Evolutionary conservation across 2,797 vertebrate species (phyloP), one percentile per base, ranked within the genome.

Genomic region (Lithobates sylvaticus): DNA sequence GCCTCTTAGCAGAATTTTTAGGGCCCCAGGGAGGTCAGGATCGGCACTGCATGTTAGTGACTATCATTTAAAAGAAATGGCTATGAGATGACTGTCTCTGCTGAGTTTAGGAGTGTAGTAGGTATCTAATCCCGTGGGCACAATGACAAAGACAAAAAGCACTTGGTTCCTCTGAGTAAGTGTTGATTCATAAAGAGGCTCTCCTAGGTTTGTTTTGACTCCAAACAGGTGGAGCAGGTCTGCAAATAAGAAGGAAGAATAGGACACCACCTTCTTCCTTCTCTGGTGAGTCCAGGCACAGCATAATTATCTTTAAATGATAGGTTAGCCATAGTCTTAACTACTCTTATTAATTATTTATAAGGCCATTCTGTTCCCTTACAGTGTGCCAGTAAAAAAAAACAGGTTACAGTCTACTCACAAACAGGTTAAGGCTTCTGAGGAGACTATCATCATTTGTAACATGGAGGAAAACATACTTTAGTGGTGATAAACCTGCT

Each of bases 261-360:
- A 23, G 50, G 32, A 44, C 27, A 70, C 64, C 83, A 82, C 87
- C 87, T 73, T 73, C 26, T 29, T 77, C 26, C 74, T 85, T 58
- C 39, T 27, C 15, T 76, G 64, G 34, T 70, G 29, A 74, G 73
- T 26, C 23, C 72, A 77, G 7, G 16, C 23, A 82, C n/a, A 54
- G 54, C 39, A 69, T 85, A 85, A 88, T 84, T 84, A 72, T 39
- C 44, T 34, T 15, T 64, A 76, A 88, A 85, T 85, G 54, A 88
- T 88, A 54, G 78, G 76, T 87, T 84, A 44, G 21, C 69, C 29
- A 47, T 64, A 39, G 86, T 71, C 81, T 80, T 71, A 50, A 47
- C 61, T 76, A 80, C 86, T 80, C 86, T 76, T 81, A 72, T 74
- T 61, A 79, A 86, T 83, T 67, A 86, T 76, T 72, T 32, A 78